phyloP scores from a whole-genome alignment of 2,888 invertebrate species.

The Branchipolynoe longqiensis region DNA sequence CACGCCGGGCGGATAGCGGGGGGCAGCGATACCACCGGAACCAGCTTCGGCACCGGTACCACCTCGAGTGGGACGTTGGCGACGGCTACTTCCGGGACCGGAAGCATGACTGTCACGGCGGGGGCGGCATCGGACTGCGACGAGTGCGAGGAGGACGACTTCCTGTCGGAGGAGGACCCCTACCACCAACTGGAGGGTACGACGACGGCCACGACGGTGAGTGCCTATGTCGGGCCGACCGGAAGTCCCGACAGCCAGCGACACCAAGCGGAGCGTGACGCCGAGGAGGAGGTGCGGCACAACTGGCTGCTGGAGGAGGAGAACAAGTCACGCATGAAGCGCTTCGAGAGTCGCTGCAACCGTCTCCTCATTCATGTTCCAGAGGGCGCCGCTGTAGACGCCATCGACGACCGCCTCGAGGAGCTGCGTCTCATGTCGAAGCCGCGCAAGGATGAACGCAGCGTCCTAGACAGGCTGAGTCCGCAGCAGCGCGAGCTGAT shows the following conservation, averaged over 20 bases:
- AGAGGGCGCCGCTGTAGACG: slow-evolving; percentile 39
- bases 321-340: slow-evolving; percentile 11
- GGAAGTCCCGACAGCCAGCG: neutral
- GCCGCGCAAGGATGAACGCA: slow-evolving; percentile 25
- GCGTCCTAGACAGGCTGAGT: slow-evolving; percentile 15
- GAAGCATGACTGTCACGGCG: neutral
- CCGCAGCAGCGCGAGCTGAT: slow-evolving; percentile 30
- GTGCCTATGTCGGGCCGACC: neutral
- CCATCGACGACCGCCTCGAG: slow-evolving; percentile 45
- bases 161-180: neutral
- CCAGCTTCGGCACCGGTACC: too few species aligned
- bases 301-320: slow-evolving; percentile 39
- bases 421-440: slow-evolving; percentile 48
- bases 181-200: neutral
- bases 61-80: neutral
- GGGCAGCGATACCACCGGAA: neutral
- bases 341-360: slow-evolving; percentile 20
- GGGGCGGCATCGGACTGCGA: neutral
- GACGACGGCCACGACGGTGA: slow-evolving; percentile 8
- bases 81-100: neutral
- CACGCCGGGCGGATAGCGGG: too few species aligned
- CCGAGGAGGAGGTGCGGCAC: slow-evolving; percentile 49
- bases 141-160: neutral
- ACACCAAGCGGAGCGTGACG: slow-evolving; percentile 10
- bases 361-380: slow-evolving; percentile 13